Conservation (phyloP, 2,888 invertebrate genomes). For the Ichneumon xanthorius region DNA sequence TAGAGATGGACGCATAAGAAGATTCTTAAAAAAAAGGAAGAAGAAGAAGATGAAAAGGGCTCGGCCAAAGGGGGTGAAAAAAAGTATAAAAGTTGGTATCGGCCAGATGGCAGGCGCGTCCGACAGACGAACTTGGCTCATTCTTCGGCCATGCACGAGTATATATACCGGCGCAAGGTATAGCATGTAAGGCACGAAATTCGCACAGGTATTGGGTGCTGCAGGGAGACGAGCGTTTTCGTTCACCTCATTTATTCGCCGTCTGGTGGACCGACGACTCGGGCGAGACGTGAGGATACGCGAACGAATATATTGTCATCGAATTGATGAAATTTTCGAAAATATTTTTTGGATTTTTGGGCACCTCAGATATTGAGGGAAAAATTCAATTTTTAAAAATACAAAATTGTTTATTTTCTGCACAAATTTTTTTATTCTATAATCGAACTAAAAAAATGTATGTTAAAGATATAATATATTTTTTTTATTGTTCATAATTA, state of each 20-base stretch:
- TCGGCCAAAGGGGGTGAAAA: slow-evolving; percentile 42
- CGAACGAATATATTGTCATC: too few relatives aligned
- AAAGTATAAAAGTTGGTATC: slow-evolving; percentile 58
- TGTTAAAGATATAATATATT: too few relatives aligned
- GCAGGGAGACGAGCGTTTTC: slow-evolving; percentile 47
- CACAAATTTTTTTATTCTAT: too few relatives aligned
- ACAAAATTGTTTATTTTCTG: too few relatives aligned
- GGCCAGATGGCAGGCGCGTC: slow-evolving; percentile 67
- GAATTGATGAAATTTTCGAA: too few relatives aligned
- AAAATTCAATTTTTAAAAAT: too few relatives aligned
- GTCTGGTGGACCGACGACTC: slow-evolving; percentile 19
- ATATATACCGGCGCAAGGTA: not conserved
- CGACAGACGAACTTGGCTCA: slow-evolving; percentile 56
- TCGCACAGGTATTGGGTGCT: slow-evolving; percentile 56
- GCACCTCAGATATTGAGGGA: too few relatives aligned
- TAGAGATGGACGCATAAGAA: slow-evolving; percentile 35
- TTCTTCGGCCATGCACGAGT: slow-evolving; percentile 22
- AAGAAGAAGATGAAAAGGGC: slow-evolving; percentile 38
- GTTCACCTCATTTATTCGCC: slow-evolving; percentile 22
- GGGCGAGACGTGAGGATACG: not conserved
- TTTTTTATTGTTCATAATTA: too few relatives aligned
- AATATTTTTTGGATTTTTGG: too few relatives aligned
- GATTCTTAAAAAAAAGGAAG: slow-evolving; percentile 20
- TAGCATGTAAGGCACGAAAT: slow-evolving; percentile 9
- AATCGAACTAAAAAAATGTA: too few relatives aligned